Evolutionary conservation across 1,140 invertebrate species (phyloP), one percentile per base, ranked within the genome.

Genomic region (Pomacea maculata): DNA sequence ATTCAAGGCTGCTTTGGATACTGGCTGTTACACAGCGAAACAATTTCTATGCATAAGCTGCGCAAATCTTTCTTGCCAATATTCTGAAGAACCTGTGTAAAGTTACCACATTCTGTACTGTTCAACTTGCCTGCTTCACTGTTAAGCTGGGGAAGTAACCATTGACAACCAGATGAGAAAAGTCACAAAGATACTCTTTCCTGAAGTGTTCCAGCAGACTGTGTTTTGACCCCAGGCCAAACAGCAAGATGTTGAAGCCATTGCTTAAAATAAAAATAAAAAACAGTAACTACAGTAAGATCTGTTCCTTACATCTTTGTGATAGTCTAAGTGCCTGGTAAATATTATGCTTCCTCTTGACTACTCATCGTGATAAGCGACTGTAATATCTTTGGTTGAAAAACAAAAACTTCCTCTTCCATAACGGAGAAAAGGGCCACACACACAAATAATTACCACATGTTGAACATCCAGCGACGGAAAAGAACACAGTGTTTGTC

Each of bases 91-190:
- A 61, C 15, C 11, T 61, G 57, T 61, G 11, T 11, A 61, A 61
- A 61, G 57, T 61, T 61, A 11, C 11, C 11, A 61, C 57, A 9
- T 61, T 14, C 14, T 74, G 21, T 6, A 55, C 52, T 67, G 6
- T n/a, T 21, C 67, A 21, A 87, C 88, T 89, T 92, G 94, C 94
- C 85, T 95, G 95, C 92, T 97, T 98, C 0, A 97, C 90, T 5
- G 95, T 95, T 72, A 98, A 92, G 92, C 95, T 96, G 19, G 97
- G 97, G 91, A 97, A 97, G 91, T 96, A 98, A 14, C 97, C 97
- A 92, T 98, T 97, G 1, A 98, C 92, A 75, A 98, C 94, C 72
- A 98, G 89, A 81, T 95, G 95, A 52, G 94, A 94, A 67, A 90
- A 88, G 75, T 95, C 92, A 12, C 91, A 86, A 4, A 98, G 90